Evolutionary conservation across 2,797 vertebrate species (phyloP), one percentile per base, ranked within the genome.

Genomic region (Leptoclinus maculatus): DNA sequence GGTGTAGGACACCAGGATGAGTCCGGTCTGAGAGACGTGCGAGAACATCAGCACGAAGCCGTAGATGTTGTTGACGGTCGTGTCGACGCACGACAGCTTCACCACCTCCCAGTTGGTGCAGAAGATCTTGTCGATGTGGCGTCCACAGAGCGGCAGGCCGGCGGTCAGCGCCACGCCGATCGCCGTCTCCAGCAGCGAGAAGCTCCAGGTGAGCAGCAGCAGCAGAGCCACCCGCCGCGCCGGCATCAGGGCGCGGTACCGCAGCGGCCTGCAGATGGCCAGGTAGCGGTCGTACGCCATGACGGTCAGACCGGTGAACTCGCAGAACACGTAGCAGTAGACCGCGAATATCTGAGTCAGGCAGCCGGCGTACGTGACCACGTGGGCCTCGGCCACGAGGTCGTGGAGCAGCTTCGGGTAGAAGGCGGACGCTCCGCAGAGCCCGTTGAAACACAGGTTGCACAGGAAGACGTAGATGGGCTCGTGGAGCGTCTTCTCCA

Each of bases 201-300:
- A 84, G 27, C 54, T 4, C 93, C 94, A 94, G 54, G 83, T 85
- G 32, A 93, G 63, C 27, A 90, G 13, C 36, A 95, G 47, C 57
- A 95, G 82, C 79, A 51, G 78, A 1, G n/a, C 12, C 41, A 91
- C 90, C 23, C 36, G 79, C 56, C 65, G 56, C 11, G 5, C 1
- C 0, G 90, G 89, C 89, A 95, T 94, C 25, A 94, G 41, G 0
- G 45, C 47, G 4, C 67, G 82, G 78, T 95, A 95, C 38, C 83
- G 85, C 74, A 95, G 84, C 1, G 94, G 92, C 25, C 51, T 74
- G 17, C 94, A 95, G 83, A 94, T 92, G 43, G 93, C 92, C 16
- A 94, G 14, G 77, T 93, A 94, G 23, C 93, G 92, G 88, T 94
- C 93, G 36, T 88, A 93, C 6, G 92, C 91, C 92, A 94, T 94